phyloP scores from a whole-genome alignment of 1,140 invertebrate species.

The Tetramorium alpestre region DNA sequence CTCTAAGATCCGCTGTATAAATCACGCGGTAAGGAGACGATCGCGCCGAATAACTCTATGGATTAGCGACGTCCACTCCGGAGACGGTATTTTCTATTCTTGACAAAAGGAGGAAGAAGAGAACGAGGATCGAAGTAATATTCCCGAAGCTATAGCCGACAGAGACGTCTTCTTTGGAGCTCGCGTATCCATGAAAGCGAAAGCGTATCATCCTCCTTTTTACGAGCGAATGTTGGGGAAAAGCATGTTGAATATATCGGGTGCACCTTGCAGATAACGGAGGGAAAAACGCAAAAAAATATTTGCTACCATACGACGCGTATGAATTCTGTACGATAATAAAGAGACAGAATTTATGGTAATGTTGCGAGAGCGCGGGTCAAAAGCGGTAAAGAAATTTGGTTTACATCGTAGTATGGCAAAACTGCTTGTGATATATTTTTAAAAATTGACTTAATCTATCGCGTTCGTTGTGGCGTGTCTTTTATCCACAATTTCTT shows the following conservation, averaged over 20 bases:
- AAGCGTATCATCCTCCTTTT: conserved; percentile 50
- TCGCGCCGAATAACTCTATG: conserved; percentile 73
- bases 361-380: neutral
- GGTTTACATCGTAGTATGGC: neutral
- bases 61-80: conserved; percentile 73
- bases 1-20: conserved; percentile 74
- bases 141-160: conserved; percentile 6
- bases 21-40: conserved; percentile 72
- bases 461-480: neutral
- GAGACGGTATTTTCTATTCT: conserved; percentile 60
- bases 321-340: conserved; percentile 22
- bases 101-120: neutral
- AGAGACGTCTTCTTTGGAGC: neutral
- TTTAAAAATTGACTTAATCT: neutral
- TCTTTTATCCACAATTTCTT: neutral
- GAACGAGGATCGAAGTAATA: conserved; percentile 33
- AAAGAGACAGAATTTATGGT: conserved; percentile 15
- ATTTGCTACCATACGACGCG: conserved; percentile 5
- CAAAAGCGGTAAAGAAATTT: neutral
- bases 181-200: conserved; percentile 12
- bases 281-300: conserved; percentile 15
- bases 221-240: conserved; percentile 21
- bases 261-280: conserved; percentile 15
- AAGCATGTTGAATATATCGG: conserved; percentile 37
- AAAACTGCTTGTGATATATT: neutral